Conservation (phyloP, 2,113 vertebrate species). For the Opisthocomus hoazin region DNA sequence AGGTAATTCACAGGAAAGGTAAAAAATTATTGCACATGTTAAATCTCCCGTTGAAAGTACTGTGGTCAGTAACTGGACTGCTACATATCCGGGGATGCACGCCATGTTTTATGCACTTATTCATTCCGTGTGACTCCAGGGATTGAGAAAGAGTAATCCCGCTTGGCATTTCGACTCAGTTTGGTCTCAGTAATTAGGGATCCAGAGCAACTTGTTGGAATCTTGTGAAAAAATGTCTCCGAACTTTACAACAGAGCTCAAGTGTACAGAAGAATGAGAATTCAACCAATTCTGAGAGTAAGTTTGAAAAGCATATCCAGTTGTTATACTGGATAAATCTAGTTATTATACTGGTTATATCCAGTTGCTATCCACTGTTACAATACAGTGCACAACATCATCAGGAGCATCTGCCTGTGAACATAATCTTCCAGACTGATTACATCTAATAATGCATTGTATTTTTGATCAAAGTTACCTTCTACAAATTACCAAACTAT, state of each 20-base stretch:
- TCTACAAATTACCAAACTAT: not conserved
- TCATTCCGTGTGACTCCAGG: not conserved
- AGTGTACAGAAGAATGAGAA: not conserved
- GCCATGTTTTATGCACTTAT: not conserved
- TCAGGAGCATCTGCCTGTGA: not conserved
- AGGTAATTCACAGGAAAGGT: not conserved
- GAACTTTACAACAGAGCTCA: not conserved
- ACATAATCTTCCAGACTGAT: not conserved
- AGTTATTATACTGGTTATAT: not conserved
- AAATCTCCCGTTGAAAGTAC: not conserved
- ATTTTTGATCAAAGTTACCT: not conserved
- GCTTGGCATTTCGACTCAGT: constrained; percentile 1
- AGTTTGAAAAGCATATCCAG: not conserved
- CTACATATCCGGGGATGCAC: not conserved
- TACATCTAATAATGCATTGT: not conserved
- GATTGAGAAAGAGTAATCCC: not conserved
- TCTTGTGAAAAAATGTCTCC: not conserved
- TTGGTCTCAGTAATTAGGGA: constrained; percentile 10
- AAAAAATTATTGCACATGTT: not conserved
- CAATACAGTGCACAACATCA: not conserved
- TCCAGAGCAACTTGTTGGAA: not conserved
- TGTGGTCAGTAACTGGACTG: not conserved
- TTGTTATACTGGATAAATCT: not conserved
- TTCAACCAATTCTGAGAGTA: not conserved
- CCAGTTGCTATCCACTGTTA: not conserved